phyloP scores from a whole-genome alignment of 2,797 vertebrate species.

The Anableps anableps region DNA sequence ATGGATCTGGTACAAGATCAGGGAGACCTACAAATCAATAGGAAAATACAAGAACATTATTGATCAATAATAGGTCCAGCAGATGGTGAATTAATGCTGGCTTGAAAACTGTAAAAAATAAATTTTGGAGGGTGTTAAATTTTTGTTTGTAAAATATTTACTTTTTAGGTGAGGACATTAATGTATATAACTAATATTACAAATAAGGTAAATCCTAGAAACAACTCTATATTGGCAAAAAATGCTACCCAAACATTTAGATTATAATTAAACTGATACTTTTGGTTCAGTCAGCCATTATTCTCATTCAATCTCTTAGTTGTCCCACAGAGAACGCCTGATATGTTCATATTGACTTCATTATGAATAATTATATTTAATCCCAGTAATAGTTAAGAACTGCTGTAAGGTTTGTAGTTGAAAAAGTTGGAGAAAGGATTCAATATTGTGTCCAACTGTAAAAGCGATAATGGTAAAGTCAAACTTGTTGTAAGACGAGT shows the following conservation, averaged over 20 bases:
- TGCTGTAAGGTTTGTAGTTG: background rate
- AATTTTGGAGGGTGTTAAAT: background rate
- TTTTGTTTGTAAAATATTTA: background rate
- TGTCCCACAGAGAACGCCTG: background rate
- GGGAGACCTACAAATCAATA: conserved; percentile 86
- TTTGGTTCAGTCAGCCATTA: background rate
- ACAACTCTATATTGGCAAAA: background rate
- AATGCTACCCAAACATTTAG: background rate
- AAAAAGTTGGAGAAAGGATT: background rate
- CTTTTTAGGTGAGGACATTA: background rate
- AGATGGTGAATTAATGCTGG: background rate
- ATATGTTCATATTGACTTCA: background rate
- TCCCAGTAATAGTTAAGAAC: background rate
- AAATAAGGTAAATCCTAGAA: background rate
- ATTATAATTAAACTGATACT: background rate
- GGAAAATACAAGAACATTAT: conserved; percentile 3
- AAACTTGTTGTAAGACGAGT: background rate
- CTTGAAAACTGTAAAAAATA: background rate
- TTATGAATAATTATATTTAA: background rate
- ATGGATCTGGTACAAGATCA: conserved; percentile 95
- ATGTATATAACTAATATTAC: background rate
- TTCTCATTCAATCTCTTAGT: background rate
- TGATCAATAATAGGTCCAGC: background rate
- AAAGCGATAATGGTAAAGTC: background rate
- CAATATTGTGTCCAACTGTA: background rate